Base-by-base conservation (phyloP, 2,888 invertebrate genomes). In the Chalcis sispes region DNA sequence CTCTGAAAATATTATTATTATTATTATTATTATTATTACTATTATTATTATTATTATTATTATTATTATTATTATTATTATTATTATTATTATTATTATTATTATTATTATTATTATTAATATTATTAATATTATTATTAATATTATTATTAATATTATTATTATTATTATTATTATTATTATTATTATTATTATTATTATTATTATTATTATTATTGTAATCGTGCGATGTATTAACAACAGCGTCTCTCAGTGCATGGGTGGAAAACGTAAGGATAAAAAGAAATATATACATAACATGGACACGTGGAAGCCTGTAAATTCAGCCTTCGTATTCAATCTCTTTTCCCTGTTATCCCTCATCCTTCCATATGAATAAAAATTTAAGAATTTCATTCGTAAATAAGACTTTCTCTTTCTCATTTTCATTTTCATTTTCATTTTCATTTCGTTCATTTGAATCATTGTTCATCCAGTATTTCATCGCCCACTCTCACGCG, bases 181-280 rank as follows among this genome's bases (percentile, higher is more conserved):
- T 42, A 42, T 42, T 4, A 42, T 13, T 65, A 3, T 20, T 2
- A 42, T 42, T 42, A 2, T 8, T 13, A 42, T 42, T 42, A 42
- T 42, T 42, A 42, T 42, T 4, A 42, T 13, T 65, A 3, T 20
- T 42, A 72, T 25, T 61, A 54, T 32, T 67, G 71, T 66, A 32
- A 72, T 70, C 69, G 72, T 77, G 64, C 64, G 72, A 77, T 77
- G 72, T 77, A 69, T 77, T 40, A 72, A 77, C 56, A 72, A 36
- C 42, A 58, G 50, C 52, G 72, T 72, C 50, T 72, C 40, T 72
- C 56, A 67, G 58, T 72, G 64, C 67, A 74, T 71, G 76, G 62
- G 62, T 64, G 77, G 58, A 72, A 72, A 72, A 64, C 69, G 69
- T 50, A 48, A 65, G 61, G 46, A 62, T 59, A 66, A 54, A 58